Percentiles rank a stretch among this genome's conserved stretches.
These are phyloP conservation scores for Chamaetylas fuelleborni DNA, from an alignment of 2,113 vertebrate genomes.

Conservation along the genomic window DNA sequence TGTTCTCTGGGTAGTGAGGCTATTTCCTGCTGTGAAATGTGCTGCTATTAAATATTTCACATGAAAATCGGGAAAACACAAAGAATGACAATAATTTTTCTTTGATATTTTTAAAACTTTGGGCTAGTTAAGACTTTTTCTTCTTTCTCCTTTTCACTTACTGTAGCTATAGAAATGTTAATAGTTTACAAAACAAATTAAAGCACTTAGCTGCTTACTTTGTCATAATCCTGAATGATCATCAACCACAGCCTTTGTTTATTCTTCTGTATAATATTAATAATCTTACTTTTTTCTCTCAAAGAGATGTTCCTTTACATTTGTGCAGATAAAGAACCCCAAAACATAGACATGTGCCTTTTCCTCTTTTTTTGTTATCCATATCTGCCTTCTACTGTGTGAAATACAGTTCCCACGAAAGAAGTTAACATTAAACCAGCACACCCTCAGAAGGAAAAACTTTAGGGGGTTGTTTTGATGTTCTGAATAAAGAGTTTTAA, in stretches of 20 bases:
- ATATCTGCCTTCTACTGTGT: neutral
- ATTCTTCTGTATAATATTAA: neutral
- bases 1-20: neutral
- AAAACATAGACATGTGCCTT: neutral
- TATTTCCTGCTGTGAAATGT: constrained; percentile 25
- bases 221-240: neutral
- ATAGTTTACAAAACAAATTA: neutral
- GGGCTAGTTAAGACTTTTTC: neutral
- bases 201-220: neutral
- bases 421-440: neutral
- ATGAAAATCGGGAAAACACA: neutral
- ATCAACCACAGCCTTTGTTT: neutral
- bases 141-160: neutral
- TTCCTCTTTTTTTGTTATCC: neutral
- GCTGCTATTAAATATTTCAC: neutral
- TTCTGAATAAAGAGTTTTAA: neutral
- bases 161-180: neutral
- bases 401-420: neutral
- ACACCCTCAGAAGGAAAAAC: neutral
- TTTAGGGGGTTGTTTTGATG: neutral
- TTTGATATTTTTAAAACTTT: neutral
- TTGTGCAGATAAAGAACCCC: neutral
- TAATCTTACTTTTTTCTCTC: neutral
- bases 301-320: neutral
- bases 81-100: accelerated